A percentile compares a stretch with the other conserved stretches of the same genome.
Evolutionary conservation across 2,888 invertebrate species (phyloP).

Genomic region (Ormia ochracea): DNA sequence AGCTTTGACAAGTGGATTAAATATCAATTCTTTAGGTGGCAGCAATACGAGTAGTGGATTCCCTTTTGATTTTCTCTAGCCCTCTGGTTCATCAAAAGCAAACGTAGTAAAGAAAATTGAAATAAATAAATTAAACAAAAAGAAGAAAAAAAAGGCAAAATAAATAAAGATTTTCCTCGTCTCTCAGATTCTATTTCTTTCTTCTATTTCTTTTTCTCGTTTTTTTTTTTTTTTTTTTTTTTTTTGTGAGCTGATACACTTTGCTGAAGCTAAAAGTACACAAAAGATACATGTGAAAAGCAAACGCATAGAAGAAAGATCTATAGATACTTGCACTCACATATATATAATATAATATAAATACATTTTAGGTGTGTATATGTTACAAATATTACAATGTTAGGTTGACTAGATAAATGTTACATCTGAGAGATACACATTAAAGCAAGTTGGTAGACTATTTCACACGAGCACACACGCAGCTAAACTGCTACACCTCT

Average conservation of each 20-base stretch:
- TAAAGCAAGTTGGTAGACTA: not conserved
- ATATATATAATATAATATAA: not conserved
- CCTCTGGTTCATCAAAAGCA: not conserved
- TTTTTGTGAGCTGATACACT: slow-evolving; percentile 8
- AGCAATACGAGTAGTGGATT: not conserved
- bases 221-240: not conserved
- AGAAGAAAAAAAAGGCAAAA: not conserved
- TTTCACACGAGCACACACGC: not conserved
- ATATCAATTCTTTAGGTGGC: slow-evolving; percentile 29
- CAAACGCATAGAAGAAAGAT: slow-evolving; percentile 12
- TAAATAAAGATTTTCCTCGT: slow-evolving; percentile 17
- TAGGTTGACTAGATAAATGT: slow-evolving; percentile 41
- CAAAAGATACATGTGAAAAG: slow-evolving; percentile 15
- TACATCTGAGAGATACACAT: slow-evolving; percentile 7
- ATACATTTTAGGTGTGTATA: not conserved
- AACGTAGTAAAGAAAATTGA: too few relatives aligned
- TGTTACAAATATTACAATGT: slow-evolving; percentile 7
- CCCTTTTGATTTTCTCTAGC: slow-evolving; percentile 38
- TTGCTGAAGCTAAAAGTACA: slow-evolving; percentile 20
- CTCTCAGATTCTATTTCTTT: slow-evolving; percentile 24
- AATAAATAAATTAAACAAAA: not conserved
- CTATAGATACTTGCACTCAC: not conserved
- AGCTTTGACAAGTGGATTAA: slow-evolving; percentile 47
- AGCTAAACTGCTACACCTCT: not conserved
- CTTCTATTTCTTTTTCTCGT: not conserved